Conservation (phyloP, 2,888 invertebrate genomes). For the Dendrolimus houi region DNA sequence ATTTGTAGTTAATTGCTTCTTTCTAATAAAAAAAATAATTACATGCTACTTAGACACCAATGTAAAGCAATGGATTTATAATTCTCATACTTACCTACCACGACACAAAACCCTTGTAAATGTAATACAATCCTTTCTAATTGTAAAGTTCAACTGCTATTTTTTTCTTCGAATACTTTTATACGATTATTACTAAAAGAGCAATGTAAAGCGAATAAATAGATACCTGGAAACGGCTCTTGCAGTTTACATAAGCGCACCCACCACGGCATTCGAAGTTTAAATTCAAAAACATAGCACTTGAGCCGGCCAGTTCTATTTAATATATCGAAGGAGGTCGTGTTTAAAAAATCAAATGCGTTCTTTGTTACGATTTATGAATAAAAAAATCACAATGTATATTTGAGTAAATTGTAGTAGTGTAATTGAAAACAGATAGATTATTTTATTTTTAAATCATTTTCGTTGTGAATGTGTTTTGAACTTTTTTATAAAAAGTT, state of each 20-base stretch:
- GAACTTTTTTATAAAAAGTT: background rate
- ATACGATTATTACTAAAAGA: background rate
- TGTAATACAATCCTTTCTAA: background rate
- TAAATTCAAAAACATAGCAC: slow-evolving; percentile 37
- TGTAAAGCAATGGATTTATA: background rate
- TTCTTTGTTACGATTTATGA: background rate
- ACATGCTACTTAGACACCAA: background rate
- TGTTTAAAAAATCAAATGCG: slow-evolving; percentile 1
- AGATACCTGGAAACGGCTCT: background rate
- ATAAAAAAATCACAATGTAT: background rate
- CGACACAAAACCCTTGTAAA: background rate
- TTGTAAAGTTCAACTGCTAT: background rate
- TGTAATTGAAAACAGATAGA: background rate
- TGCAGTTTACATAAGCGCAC: slow-evolving; percentile 3
- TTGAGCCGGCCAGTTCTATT: slow-evolving; percentile 36
- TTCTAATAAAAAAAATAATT: background rate
- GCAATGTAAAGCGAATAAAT: background rate
- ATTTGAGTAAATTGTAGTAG: background rate
- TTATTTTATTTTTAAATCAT: background rate
- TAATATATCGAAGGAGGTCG: slow-evolving; percentile 11
- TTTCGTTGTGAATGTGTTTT: background rate
- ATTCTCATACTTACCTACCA: background rate
- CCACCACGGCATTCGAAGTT: slow-evolving; percentile 16
- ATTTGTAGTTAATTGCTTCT: background rate
- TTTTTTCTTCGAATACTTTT: background rate